Base-by-base conservation (phyloP, 1,140 invertebrate genomes). In the Cydia strobilella region DNA sequence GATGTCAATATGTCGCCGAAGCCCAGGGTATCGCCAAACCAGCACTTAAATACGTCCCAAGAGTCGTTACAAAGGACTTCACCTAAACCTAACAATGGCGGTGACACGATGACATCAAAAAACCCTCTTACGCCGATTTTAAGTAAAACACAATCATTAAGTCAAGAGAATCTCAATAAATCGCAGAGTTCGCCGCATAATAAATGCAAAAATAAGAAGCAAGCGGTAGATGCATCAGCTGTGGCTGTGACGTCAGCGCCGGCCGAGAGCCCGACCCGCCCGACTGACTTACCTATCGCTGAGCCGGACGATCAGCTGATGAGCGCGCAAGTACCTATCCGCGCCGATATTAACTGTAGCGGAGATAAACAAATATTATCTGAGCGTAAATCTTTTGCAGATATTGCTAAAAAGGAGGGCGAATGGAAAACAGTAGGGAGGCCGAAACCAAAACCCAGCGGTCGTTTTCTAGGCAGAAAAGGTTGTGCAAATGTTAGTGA, bases 401-500 rank as follows among this genome's bases (percentile, higher is more conserved):
- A 51, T 51, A 13, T 51, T 13, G 48, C 48, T 12, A 51, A 51
- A 18, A 9, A 51, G 2, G 12, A 5, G 48, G 48, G 12, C 2
- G 3, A 51, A 51, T 51, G 48, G 48, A 51, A 51, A 51, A 51
- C 48, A 2, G 48, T 51, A 51, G 12, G 48, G 12, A 2, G 48
- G 48, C 9, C 48, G 9, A 51, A 51, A 51, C n/a, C 48, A 51
- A 51, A 51, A 18, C 2, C 48, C n/a, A 51, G 9, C 48, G 48
- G 48, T 18, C 48, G 48, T 51, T 51, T 51, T 51, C 48, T 51
- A 51, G 48, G 48, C 12, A 51, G n/a, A 51, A 51, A 51, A 51
- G 48, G 48, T 3, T 51, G 48, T 51, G 48, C 3, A 2, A 51
- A 9, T 51, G 48, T 51, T 15, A 51, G 48, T 9, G 48, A 51